phyloP scores from a whole-genome alignment of 2,888 invertebrate genomes.

The Scaptomyza cyrtandrae region DNA sequence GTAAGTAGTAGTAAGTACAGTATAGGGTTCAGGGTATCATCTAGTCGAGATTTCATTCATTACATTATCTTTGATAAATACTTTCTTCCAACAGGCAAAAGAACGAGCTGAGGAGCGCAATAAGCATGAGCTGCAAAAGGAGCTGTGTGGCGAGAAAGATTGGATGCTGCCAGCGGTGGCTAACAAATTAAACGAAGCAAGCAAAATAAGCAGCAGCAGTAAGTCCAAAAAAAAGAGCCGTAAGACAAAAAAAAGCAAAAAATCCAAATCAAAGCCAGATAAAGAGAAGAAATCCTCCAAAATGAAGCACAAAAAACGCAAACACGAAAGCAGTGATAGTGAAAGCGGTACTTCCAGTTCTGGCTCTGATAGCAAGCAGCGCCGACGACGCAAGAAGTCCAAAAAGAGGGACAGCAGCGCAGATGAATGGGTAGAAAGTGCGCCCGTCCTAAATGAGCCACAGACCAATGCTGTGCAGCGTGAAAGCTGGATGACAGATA shows the following conservation, averaged over 20 bases:
- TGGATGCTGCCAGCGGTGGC: conserved; percentile 80
- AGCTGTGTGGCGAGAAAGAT: conserved; percentile 75
- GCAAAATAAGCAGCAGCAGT: conserved; percentile 70
- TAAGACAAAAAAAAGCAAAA: conserved; percentile 41
- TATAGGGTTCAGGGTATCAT: no score
- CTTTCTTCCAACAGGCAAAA: conserved; percentile 63
- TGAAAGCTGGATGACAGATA: conserved; percentile 91
- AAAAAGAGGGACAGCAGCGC: conserved; percentile 20
- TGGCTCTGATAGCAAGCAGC: conserved; percentile 37
- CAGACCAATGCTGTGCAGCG: conserved; percentile 83
- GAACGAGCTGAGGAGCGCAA: conserved; percentile 68
- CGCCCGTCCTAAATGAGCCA: conserved; percentile 14
- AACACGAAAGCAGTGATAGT: conserved; percentile 4
- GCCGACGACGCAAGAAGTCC: conserved; percentile 36
- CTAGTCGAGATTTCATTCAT: no score
- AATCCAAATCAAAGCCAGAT: conserved; percentile 35
- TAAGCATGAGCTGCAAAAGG: conserved; percentile 61
- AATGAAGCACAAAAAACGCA: conserved; percentile 45
- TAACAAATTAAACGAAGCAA: conserved; percentile 64
- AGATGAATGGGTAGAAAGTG: conserved; percentile 88
- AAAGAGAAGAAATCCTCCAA: conserved; percentile 68
- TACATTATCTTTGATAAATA: no score
- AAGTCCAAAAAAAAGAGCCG: conserved; percentile 69
- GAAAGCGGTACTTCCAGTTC: conserved; percentile 41
- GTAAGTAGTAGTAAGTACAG: no score